These are phyloP conservation scores for Galleria mellonella DNA, from an alignment of 1,140 invertebrate species.

Conservation along the genomic window DNA sequence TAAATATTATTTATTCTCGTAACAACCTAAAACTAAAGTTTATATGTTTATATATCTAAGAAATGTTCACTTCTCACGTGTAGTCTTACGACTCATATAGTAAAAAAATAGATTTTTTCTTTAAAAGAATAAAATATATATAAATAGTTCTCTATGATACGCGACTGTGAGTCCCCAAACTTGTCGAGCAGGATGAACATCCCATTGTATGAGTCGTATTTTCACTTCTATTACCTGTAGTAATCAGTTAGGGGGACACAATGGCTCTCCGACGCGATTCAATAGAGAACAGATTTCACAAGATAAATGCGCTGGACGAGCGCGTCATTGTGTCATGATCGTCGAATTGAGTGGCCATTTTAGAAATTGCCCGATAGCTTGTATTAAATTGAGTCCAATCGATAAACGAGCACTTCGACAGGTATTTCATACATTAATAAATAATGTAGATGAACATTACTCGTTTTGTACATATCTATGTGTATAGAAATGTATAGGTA, in stretches of 20 bases:
- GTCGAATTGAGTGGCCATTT: constrained; percentile 10
- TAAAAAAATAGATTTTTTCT: background rate
- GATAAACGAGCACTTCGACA: too few relatives aligned
- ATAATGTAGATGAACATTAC: too few relatives aligned
- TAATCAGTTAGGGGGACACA: constrained; percentile 15
- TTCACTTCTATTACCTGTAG: constrained; percentile 15
- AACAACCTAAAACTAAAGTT: too few relatives aligned
- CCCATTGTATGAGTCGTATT: constrained; percentile 12
- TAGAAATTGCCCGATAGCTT: constrained; percentile 1
- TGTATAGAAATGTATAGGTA: too few relatives aligned
- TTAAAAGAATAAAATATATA: background rate
- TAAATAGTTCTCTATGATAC: background rate
- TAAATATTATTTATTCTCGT: too few relatives aligned
- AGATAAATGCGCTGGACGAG: constrained; percentile 12
- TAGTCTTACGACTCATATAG: background rate
- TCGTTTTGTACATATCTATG: too few relatives aligned
- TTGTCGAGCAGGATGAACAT: constrained; percentile 3
- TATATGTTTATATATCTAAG: too few relatives aligned
- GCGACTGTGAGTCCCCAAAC: background rate
- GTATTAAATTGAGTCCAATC: too few relatives aligned
- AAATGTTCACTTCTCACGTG: too few relatives aligned
- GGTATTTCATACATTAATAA: too few relatives aligned
- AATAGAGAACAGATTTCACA: constrained; percentile 14
- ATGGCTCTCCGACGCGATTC: constrained; percentile 12
- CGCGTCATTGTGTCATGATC: constrained; percentile 7